These are phyloP conservation scores for Noctua fimbriata DNA, from an alignment of 2,888 invertebrate genomes.

Conservation along the genomic window DNA sequence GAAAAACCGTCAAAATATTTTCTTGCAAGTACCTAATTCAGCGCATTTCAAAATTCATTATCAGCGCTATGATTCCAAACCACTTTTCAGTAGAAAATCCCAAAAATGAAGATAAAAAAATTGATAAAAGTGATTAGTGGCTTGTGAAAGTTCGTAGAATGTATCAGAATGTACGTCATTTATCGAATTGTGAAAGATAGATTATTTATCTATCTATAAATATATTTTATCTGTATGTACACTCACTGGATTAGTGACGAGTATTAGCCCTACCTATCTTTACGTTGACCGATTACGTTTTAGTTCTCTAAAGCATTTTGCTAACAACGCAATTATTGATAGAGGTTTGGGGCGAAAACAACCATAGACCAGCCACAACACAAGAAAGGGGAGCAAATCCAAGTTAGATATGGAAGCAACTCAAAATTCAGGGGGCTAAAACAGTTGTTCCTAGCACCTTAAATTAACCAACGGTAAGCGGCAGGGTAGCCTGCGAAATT, in stretches of 20 bases:
- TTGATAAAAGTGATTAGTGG: background rate
- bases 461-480: background rate
- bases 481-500: background rate
- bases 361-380: background rate
- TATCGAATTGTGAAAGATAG: conserved; percentile 16
- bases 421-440: background rate
- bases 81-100: background rate
- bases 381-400: background rate
- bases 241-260: conserved; percentile 2
- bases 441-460: background rate
- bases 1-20: conserved; percentile 18
- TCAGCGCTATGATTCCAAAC: conserved; percentile 5
- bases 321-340: background rate
- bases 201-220: conserved; percentile 8
- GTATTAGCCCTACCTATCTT: no score
- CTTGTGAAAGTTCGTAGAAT: background rate
- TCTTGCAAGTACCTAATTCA: background rate
- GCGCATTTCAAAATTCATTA: background rate
- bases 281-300: conserved; percentile 13
- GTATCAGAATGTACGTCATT: background rate
- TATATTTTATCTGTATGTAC: conserved; percentile 1
- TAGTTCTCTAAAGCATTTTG: background rate
- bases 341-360: background rate
- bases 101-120: conserved; percentile 2
- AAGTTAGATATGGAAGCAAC: background rate